These are phyloP conservation scores for Tachysurus fulvidraco DNA, from an alignment of 2,113 vertebrate species.

Conservation along the genomic window DNA sequence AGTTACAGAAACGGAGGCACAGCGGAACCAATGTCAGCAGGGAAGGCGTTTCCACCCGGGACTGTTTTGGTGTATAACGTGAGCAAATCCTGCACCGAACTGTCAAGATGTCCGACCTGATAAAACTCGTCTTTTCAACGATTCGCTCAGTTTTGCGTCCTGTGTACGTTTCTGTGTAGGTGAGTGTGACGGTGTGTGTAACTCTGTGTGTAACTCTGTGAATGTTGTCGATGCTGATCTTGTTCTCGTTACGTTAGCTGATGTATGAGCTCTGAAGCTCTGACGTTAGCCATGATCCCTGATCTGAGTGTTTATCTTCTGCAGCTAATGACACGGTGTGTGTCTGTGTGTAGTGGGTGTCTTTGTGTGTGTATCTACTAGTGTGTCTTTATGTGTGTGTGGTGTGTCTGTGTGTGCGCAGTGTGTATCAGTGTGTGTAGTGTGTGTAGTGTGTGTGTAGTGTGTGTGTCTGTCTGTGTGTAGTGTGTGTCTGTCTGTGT, in stretches of 20 bases:
- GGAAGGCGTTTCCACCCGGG: constrained; percentile 38
- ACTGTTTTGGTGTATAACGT: constrained; percentile 42
- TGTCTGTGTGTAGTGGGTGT: too few relatives aligned
- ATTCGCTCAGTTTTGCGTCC: neutral
- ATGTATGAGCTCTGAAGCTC: neutral
- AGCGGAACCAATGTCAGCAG: neutral
- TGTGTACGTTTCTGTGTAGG: constrained; percentile 11
- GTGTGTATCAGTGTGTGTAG: too few relatives aligned
- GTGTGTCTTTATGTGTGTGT: too few relatives aligned
- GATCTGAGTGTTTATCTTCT: neutral
- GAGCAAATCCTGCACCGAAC: neutral
- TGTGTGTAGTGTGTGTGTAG: too few relatives aligned
- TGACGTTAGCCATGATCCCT: neutral
- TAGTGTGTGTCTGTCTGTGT: too few relatives aligned
- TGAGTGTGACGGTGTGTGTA: neutral
- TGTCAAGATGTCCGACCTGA: constrained; percentile 32
- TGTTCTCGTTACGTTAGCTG: neutral
- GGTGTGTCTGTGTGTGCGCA: too few relatives aligned
- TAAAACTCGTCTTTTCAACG: neutral
- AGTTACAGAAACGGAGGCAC: neutral
- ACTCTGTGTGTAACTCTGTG: too few relatives aligned
- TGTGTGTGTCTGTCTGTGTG: too few relatives aligned
- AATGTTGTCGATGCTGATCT: neutral
- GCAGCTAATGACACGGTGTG: too few relatives aligned
- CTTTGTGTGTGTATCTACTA: too few relatives aligned